phyloP scores from a whole-genome alignment of 2,113 vertebrate species.

The Argyrosomus japonicus region DNA sequence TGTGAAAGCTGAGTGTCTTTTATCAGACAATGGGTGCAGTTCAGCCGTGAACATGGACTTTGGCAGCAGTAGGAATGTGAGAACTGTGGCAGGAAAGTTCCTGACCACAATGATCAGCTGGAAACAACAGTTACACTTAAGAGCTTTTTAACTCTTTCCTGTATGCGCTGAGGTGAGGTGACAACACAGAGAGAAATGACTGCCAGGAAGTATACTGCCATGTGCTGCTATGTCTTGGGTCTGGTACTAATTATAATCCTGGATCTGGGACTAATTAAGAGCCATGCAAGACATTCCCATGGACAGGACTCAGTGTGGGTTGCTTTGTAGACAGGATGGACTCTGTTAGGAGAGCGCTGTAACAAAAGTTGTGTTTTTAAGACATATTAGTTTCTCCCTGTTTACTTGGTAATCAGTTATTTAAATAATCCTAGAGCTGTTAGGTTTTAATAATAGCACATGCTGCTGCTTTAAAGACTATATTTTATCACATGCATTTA shows the following conservation, averaged over 20 bases:
- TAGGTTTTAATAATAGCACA: neutral
- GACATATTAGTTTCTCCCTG: neutral
- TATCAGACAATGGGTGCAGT: neutral
- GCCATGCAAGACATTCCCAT: slow-evolving; percentile 58
- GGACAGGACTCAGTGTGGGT: slow-evolving; percentile 28
- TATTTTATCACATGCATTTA: neutral
- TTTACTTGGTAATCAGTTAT: neutral
- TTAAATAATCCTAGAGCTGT: neutral
- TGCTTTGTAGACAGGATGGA: slow-evolving; percentile 24
- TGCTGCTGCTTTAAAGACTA: neutral
- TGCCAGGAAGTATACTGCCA: slow-evolving; percentile 1
- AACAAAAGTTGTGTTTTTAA: neutral
- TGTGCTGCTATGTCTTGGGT: slow-evolving; percentile 32
- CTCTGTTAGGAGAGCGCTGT: neutral
- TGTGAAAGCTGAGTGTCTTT: neutral
- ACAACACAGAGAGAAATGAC: slow-evolving; percentile 17
- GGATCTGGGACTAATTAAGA: slow-evolving; percentile 67
- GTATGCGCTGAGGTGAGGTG: slow-evolving; percentile 31
- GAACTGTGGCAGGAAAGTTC: neutral
- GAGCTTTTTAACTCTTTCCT: slow-evolving; percentile 15
- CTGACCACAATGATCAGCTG: neutral
- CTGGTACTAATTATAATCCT: slow-evolving; percentile 63
- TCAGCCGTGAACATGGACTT: neutral
- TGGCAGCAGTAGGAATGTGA: neutral
- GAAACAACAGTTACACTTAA: neutral